phyloP scores from a whole-genome alignment of 2,113 vertebrate genomes.

The Zonotrichia leucophrys region DNA sequence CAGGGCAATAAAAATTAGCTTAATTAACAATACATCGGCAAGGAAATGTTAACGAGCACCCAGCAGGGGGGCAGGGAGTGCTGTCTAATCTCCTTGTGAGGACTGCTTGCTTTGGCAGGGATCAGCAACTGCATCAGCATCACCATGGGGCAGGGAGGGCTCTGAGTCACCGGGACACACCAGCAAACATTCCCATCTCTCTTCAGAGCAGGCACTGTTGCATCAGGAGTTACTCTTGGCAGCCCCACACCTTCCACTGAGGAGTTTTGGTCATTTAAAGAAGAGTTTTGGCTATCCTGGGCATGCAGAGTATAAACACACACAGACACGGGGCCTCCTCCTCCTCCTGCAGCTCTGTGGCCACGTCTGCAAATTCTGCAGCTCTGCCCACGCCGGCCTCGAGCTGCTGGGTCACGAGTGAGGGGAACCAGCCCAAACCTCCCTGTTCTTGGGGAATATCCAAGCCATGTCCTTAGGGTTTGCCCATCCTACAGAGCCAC shows the following conservation, averaged over 20 bases:
- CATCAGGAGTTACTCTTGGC: not conserved
- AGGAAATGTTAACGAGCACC: slow-evolving; percentile 34
- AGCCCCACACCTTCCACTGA: not conserved
- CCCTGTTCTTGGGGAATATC: not conserved
- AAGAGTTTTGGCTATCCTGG: not conserved
- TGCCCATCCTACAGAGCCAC: not conserved
- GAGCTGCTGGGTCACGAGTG: not conserved
- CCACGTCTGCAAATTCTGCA: not conserved
- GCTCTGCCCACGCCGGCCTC: not conserved
- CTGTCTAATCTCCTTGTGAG: not conserved
- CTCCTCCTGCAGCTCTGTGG: not conserved
- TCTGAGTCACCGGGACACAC: not conserved
- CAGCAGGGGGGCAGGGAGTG: not conserved
- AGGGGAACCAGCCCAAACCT: not conserved
- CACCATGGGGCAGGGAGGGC: not conserved
- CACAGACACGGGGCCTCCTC: not conserved
- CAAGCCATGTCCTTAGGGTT: accelerated
- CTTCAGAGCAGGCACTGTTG: not conserved
- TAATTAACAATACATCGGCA: slow-evolving; percentile 52
- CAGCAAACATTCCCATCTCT: not conserved
- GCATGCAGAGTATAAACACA: not conserved
- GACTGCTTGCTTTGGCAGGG: slow-evolving; percentile 23
- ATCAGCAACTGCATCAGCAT: not conserved
- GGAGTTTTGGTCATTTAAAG: not conserved
- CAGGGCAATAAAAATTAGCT: slow-evolving; percentile 35